Base-by-base conservation (phyloP, 2,113 vertebrate genomes). In the Sterna hirundo region DNA sequence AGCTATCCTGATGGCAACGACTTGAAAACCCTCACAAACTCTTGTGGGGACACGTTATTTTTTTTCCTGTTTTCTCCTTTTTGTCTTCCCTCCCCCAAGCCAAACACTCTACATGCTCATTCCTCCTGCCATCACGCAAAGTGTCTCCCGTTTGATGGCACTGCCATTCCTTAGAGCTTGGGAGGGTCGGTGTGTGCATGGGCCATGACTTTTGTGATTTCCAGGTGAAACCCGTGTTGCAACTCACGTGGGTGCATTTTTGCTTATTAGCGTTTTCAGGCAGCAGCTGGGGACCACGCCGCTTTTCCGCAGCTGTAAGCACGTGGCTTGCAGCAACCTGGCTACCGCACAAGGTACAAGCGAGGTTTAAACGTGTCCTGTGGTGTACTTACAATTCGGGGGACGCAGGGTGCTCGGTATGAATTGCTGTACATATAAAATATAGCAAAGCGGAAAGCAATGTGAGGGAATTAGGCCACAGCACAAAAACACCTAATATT, bases 391-490 rank as follows among this genome's bases (percentile, higher is more conserved):
- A 98, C 98, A 98, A 98, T 97, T 98, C 92, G 88, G 97, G 97
- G 98, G 95, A 98, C 92, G 97, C 95, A 97, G 97, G 97, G 97
- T 97, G 98, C 96, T 98, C 98, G 91, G 97, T 97, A 98, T 98
- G 98, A 98, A 98, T 97, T 98, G 98, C 96, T 98, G 98, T 97
- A 98, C 98, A 98, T 97, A 98, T 46, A 97, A 98, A 98, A 99
- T 98, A 99, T 98, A 99, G 98, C 98, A 96, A 98, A 99, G 98
- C 98, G 94, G 98, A 97, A 97, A 98, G 98, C 98, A 98, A 98
- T 97, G 97, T 97, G 98, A 98, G 98, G 98, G 98, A 98, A 98
- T 98, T 98, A 99, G 98, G 98, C 98, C 98, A 99, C 99, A 99
- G 98, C 98, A 99, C 98, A 98, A 98, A 99, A 99, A 98, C 97